Percentiles rank a stretch among this genome's conserved stretches.
phyloP scores from a whole-genome alignment of 2,888 invertebrate species.

The Phalera bucephala region DNA sequence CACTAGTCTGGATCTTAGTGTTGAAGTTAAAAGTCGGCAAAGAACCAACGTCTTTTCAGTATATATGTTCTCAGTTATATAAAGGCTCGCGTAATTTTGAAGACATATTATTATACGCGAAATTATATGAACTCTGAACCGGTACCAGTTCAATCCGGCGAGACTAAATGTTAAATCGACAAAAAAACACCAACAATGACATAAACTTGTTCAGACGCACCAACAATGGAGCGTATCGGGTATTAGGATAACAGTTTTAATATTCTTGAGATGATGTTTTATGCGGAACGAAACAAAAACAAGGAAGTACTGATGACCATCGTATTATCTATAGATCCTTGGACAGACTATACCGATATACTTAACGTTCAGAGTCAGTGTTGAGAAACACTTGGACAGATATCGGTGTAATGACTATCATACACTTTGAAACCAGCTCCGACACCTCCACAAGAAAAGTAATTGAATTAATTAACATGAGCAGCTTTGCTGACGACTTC shows the following conservation, averaged over 20 bases:
- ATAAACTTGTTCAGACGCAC: constrained; percentile 23
- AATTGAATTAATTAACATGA: constrained; percentile 49
- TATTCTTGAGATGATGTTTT: constrained; percentile 67
- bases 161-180: constrained; percentile 32
- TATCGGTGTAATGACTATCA: constrained; percentile 37
- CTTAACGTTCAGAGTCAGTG: neutral
- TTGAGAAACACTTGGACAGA: constrained; percentile 6
- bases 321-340: constrained; percentile 72
- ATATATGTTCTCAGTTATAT: neutral
- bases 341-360: constrained; percentile 22
- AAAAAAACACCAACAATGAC: constrained; percentile 43
- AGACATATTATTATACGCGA: constrained; percentile 17
- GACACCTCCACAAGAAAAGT: constrained; percentile 43
- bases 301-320: constrained; percentile 64
- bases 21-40: no score
- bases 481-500: constrained; percentile 38
- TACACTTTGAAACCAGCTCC: constrained; percentile 32
- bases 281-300: constrained; percentile 71
- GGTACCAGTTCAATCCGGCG: constrained; percentile 27
- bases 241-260: constrained; percentile 62
- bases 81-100: constrained; percentile 19
- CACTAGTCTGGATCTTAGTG: no score
- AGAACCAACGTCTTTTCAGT: no score
- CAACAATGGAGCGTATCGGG: constrained; percentile 51
- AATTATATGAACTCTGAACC: constrained; percentile 30